phyloP scores from a whole-genome alignment of 2,113 vertebrate genomes.

The Odobenus rosmarus region DNA sequence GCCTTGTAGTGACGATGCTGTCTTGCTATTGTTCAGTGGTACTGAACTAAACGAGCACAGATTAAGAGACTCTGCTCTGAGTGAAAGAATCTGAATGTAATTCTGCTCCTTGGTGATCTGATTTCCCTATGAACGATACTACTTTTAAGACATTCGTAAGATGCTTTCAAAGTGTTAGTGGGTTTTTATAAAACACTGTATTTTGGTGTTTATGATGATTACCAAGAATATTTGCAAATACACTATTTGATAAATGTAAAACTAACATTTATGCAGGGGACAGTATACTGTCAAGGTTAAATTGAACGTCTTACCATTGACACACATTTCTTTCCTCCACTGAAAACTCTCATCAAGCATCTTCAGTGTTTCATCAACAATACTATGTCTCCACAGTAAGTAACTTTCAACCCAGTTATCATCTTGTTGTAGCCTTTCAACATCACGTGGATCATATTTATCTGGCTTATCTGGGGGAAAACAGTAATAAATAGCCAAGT shows the following conservation, averaged over 20 bases:
- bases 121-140: background rate
- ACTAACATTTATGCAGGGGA: background rate
- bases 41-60: background rate
- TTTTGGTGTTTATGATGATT: conserved; percentile 6
- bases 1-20: background rate
- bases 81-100: background rate
- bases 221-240: background rate
- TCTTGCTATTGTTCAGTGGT: background rate
- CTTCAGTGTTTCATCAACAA: conserved; percentile 94
- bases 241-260: background rate
- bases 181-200: background rate
- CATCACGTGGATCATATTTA: conserved; percentile 94
- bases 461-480: conserved; percentile 89
- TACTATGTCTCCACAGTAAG: conserved; percentile 90
- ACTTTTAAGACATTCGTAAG: background rate
- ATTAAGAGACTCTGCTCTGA: background rate
- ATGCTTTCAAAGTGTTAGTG: conserved; percentile 14
- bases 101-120: background rate
- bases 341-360: conserved; percentile 98
- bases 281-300: background rate
- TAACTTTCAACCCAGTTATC: conserved; percentile 91
- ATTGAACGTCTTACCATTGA: conserved; percentile 91
- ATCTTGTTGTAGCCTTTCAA: conserved; percentile 93
- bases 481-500: conserved; percentile 43
- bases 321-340: conserved; percentile 94